A percentile compares a stretch with the other conserved stretches of the same genome.
Conservation (phyloP, 2,113 vertebrate species). For the Pseudorectes ferrugineus region DNA sequence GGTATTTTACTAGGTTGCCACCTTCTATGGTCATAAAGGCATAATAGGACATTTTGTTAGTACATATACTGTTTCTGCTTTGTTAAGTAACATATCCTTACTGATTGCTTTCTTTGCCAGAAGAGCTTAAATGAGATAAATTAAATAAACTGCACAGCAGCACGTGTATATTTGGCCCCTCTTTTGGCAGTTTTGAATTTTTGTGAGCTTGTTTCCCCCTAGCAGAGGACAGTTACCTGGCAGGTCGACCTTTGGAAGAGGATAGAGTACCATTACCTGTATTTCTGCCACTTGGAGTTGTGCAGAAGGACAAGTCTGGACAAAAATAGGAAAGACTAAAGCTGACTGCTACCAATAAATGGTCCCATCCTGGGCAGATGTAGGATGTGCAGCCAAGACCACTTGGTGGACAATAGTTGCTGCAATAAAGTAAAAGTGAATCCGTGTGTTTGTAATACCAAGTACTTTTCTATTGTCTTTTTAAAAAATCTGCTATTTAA, state of each 20-base stretch:
- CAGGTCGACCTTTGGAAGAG: background rate
- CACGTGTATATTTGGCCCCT: background rate
- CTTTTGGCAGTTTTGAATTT: background rate
- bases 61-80: background rate
- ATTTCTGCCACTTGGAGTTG: background rate
- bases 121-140: background rate
- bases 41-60: background rate
- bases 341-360: background rate
- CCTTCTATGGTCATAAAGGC: background rate
- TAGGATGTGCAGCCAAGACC: background rate
- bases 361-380: background rate
- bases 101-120: background rate
- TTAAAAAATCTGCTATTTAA: background rate
- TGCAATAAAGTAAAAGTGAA: background rate
- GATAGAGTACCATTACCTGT: accelerated
- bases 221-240: background rate
- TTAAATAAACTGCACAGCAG: background rate
- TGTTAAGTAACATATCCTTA: background rate
- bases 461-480: background rate
- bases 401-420: background rate
- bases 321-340: background rate
- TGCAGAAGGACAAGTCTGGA: background rate
- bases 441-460: background rate
- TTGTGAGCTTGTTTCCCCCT: background rate
- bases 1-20: background rate